Evolutionary conservation across 2,797 vertebrate species (phyloP), one percentile per base, ranked within the genome.

Genomic region (Euthynnus affinis): DNA sequence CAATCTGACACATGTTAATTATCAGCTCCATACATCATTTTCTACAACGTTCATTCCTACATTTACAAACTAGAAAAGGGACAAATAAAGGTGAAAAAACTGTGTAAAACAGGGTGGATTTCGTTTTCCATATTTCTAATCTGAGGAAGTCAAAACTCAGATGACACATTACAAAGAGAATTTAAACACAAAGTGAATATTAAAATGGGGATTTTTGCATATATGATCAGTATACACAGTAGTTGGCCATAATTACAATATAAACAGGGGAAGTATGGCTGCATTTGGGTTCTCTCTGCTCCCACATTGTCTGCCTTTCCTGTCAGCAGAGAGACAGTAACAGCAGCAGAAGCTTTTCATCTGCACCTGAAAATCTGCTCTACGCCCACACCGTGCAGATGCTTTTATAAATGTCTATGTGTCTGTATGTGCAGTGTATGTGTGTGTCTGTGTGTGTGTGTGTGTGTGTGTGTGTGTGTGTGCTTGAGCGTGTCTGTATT

Each of bases 321-420:
- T 62, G 87, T 91, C 92, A 93, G 91, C 51, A 52, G 71, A 1
- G 73, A 78, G 82, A 86, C 78, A 90, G 93, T 93, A 93, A 94
- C 86, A 20, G 77, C 80, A 82, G 74, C 64, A 81, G 67, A 90
- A 84, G 83, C 92, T 91, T 53, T 78, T 89, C 86, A 92, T 91
- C 87, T 88, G 72, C 76, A 88, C 92, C 89, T 37, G 76, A 85
- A 90, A 90, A 82, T 86, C 82, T 82, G 76, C 81, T 89, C 67
- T 60, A 63, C 72, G 57, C 86, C 82, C 57, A 87, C 86, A 69
- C 62, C 87, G 82, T 87, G 87, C 72, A 76, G 78, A 79, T 77
- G 78, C 78, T 85, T 79, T 81, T 63, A 81, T 55, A 85, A 77
- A 81, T 67, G 71, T 76, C 71, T 55, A 52, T 82, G 74, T 80